Percentiles rank a stretch among this genome's conserved stretches.
Conservation (phyloP, 1,140 invertebrate species). For the Drosophila bipectinata region DNA sequence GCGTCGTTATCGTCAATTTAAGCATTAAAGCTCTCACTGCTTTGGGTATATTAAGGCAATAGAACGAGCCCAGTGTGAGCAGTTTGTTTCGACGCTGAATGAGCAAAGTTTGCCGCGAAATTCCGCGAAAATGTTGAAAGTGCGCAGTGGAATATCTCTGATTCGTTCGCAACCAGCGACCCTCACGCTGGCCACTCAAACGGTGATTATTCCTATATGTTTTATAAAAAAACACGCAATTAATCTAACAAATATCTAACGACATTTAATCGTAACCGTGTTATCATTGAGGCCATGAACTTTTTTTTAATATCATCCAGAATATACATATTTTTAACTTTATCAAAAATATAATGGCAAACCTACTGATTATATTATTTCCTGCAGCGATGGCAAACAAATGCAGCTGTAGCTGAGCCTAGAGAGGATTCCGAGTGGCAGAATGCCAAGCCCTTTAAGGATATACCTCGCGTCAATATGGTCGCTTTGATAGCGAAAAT, state of each 20-base stretch:
- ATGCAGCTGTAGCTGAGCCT: constrained; percentile 23
- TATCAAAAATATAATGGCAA: background rate
- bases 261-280: background rate
- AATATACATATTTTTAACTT: too few relatives aligned
- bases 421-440: constrained; percentile 44
- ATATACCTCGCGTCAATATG: constrained; percentile 30
- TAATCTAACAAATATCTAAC: constrained; percentile 11
- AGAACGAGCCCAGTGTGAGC: background rate
- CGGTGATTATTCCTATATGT: constrained; percentile 10
- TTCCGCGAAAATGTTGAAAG: constrained; percentile 48
- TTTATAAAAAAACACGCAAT: background rate
- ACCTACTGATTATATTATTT: background rate
- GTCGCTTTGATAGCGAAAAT: constrained; percentile 36
- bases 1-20: constrained; percentile 19
- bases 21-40: constrained; percentile 17
- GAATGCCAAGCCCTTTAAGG: constrained; percentile 47
- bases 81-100: constrained; percentile 24
- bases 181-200: constrained; percentile 15
- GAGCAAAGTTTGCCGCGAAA: constrained; percentile 10
- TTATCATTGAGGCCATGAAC: background rate
- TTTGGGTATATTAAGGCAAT: constrained; percentile 12
- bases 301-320: background rate
- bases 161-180: constrained; percentile 29
- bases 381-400: constrained; percentile 56
- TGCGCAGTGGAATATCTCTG: constrained; percentile 38